Conservation (phyloP, 2,797 vertebrate species). For the Cyprinella venusta region DNA sequence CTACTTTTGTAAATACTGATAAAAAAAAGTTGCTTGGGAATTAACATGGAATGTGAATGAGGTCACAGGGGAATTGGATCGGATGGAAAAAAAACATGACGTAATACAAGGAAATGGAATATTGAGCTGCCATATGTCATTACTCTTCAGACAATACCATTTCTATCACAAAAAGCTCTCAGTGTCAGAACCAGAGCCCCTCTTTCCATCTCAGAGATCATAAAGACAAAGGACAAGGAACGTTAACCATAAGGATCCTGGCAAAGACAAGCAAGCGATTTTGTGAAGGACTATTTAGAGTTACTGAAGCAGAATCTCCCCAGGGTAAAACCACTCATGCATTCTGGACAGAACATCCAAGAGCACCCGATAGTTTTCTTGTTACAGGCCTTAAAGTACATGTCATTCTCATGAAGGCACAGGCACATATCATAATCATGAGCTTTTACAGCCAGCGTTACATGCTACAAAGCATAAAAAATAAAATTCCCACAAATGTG, state of each 20-base stretch:
- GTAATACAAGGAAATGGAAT: constrained; percentile 28
- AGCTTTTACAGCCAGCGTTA: background rate
- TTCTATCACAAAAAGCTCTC: constrained; percentile 31
- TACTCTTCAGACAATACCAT: constrained; percentile 7
- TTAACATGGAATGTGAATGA: constrained; percentile 21
- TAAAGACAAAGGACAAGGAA: constrained; percentile 41
- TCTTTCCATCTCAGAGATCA: constrained; percentile 38
- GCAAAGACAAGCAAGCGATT: constrained; percentile 33
- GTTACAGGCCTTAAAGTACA: background rate
- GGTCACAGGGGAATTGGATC: constrained; percentile 8
- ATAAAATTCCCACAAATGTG: background rate
- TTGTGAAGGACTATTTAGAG: constrained; percentile 44
- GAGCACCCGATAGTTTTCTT: constrained; percentile 32
- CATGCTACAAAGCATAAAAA: background rate
- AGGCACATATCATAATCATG: constrained; percentile 7
- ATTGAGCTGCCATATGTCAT: constrained; percentile 14
- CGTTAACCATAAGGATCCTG: constrained; percentile 24
- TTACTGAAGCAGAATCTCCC: constrained; percentile 56
- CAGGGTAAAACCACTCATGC: constrained; percentile 44
- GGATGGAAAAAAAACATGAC: constrained; percentile 30
- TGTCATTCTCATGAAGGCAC: constrained; percentile 1
- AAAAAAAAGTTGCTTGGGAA: background rate
- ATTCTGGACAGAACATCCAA: constrained; percentile 41
- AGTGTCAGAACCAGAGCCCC: constrained; percentile 19
- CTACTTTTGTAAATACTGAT: background rate